These are phyloP conservation scores for Ataeniobius toweri DNA, from an alignment of 2,797 vertebrate genomes.

Conservation along the genomic window DNA sequence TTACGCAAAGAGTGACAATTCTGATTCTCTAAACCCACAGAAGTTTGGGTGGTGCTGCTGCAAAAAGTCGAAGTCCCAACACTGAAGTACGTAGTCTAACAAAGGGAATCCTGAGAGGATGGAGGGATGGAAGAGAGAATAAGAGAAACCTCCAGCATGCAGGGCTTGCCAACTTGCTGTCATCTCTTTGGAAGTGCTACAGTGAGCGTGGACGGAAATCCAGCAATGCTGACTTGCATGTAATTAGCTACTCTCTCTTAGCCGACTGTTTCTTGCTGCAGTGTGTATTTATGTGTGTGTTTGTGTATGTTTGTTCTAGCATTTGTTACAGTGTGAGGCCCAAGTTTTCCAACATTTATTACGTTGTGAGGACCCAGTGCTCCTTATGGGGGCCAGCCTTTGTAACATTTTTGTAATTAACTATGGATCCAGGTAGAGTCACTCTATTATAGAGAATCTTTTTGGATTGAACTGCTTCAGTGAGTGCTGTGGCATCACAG, in stretches of 20 bases:
- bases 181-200: conserved; percentile 74
- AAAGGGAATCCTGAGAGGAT: conserved; percentile 75
- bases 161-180: conserved; percentile 76
- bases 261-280: conserved; percentile 38
- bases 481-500: conserved; percentile 46
- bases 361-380: too few relatives aligned
- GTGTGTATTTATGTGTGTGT: conserved; percentile 28
- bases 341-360: too few relatives aligned
- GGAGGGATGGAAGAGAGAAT: conserved; percentile 55
- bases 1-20: neutral
- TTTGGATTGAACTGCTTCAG: conserved; percentile 42
- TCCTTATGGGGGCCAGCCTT: too few relatives aligned
- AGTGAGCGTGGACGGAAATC: conserved; percentile 69
- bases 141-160: conserved; percentile 69
- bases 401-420: neutral
- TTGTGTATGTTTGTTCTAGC: conserved; percentile 4
- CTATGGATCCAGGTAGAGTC: conserved; percentile 29
- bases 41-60: conserved; percentile 42
- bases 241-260: conserved; percentile 62
- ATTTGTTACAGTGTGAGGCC: too few relatives aligned
- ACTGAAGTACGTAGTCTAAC: conserved; percentile 63
- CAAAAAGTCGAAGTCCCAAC: conserved; percentile 60
- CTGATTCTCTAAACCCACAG: conserved; percentile 29
- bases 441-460: conserved; percentile 28
- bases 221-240: conserved; percentile 68